Evolutionary conservation across 2,888 invertebrate species (phyloP), one percentile per base, ranked within the genome.

Genomic region (Brassicogethes aeneus): DNA sequence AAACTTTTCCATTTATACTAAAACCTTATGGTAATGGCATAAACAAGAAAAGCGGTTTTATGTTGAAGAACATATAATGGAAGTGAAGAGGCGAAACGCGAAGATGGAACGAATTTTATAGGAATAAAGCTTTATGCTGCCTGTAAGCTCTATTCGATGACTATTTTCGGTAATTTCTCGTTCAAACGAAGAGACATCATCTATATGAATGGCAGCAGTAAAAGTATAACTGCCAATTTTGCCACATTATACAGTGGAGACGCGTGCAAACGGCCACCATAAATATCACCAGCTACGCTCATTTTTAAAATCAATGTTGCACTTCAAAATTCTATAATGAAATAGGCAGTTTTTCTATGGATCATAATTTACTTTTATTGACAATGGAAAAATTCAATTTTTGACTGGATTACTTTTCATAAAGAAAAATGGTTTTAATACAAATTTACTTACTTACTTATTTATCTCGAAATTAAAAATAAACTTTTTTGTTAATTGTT

Each of bases 171-270:
- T 56, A 59, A 57, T 57, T 60, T 55, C 53, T 50, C 51, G 42
- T 44, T 44, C 48, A 55, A 55, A 51, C 50, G 51, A 45, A 23
- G 23, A 23, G 50, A 48, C 55, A 59, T 55, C 56, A 55, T 61
- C 55, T 54, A 47, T 46, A 42, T 51, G 52, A 59, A 59, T 51
- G 52, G 51, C 53, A 43, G 48, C 50, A 51, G 53, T 58, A 56
- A 58, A 61, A 57, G 51, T 54, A 55, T 57, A 56, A 60, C 53
- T 54, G 54, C 54, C 58, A 51, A 54, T 56, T 54, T 45, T 37
- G 44, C 46, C 47, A 43, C 49, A 47, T 52, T 51, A 51, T 45
- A 45, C 41, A 36, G 32, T 36, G 37, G 39, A 23, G 23, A 23
- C 23, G 23, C 23, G 23, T 23, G 23, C 23, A 23, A 23, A 23